phyloP scores from a whole-genome alignment of 2,113 vertebrate genomes.

The Zosterops pallidus region DNA sequence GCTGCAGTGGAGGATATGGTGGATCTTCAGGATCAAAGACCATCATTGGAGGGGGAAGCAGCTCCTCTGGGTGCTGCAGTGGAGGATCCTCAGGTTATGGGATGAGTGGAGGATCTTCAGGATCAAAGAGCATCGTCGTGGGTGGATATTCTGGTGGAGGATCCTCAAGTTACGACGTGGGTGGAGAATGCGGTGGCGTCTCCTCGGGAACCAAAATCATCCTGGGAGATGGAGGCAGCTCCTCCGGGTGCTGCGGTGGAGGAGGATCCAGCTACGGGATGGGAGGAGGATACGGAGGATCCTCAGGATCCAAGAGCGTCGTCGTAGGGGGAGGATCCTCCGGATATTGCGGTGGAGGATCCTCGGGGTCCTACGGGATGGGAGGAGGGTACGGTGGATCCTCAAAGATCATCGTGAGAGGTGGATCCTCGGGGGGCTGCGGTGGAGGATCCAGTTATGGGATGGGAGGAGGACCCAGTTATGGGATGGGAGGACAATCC shows the following conservation, averaged over 20 bases:
- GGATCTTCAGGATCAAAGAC: rapidly evolving
- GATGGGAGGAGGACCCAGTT: not conserved
- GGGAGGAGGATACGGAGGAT: not conserved
- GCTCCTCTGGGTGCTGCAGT: not conserved
- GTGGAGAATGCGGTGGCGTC: rapidly evolving
- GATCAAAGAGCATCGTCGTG: not conserved
- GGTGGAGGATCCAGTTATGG: not conserved
- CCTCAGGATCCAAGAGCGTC: not conserved
- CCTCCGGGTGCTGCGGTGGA: not conserved
- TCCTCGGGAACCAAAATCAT: not conserved
- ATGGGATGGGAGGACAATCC: not conserved
- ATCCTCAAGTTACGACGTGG: rapidly evolving
- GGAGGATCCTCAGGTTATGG: not conserved
- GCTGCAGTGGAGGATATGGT: not conserved
- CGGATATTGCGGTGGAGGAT: not conserved
- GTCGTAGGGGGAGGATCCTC: not conserved
- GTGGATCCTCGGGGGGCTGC: not conserved
- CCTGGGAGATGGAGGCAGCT: not conserved
- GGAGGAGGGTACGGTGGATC: rapidly evolving
- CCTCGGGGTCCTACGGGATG: not conserved
- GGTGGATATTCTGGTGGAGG: not conserved
- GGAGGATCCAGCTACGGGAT: not conserved
- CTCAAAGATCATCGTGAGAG: rapidly evolving
- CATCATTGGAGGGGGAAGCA: not conserved
- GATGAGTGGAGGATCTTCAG: not conserved